Percentiles rank a stretch among this genome's conserved stretches.
phyloP scores from a whole-genome alignment of 2,797 vertebrate species.

The Cyprinella venusta region DNA sequence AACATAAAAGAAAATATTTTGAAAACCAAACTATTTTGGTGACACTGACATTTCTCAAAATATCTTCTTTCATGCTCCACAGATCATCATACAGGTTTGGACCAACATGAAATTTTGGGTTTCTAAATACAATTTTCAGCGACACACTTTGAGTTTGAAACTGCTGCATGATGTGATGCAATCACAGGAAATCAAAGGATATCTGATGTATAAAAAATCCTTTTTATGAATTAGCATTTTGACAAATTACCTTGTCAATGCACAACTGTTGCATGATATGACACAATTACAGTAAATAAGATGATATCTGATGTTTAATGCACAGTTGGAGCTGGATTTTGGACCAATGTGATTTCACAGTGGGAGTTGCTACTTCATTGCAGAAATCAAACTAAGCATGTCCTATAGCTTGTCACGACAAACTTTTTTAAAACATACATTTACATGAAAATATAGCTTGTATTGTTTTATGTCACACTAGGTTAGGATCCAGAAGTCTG shows the following conservation, averaged over 20 bases:
- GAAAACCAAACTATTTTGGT: background rate
- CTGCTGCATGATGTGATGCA: background rate
- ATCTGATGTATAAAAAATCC: background rate
- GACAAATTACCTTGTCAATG: background rate
- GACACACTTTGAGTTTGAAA: background rate
- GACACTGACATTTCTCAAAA: background rate
- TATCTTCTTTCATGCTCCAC: background rate
- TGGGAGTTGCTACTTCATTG: background rate
- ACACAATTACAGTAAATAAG: background rate
- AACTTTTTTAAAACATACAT: background rate
- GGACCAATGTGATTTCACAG: background rate
- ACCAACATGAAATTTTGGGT: background rate
- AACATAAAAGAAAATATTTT: background rate
- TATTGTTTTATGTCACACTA: background rate
- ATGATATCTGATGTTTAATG: background rate
- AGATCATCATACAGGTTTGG: background rate
- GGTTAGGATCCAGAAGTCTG: background rate
- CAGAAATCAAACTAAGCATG: background rate
- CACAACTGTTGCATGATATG: background rate
- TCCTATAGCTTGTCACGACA: background rate
- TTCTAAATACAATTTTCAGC: background rate
- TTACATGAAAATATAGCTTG: constrained; percentile 26
- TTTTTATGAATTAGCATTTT: background rate
- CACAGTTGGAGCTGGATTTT: constrained; percentile 4
- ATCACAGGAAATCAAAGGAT: background rate